phyloP scores from a whole-genome alignment of 2,113 vertebrate species.

The Haemorhous mexicanus region DNA sequence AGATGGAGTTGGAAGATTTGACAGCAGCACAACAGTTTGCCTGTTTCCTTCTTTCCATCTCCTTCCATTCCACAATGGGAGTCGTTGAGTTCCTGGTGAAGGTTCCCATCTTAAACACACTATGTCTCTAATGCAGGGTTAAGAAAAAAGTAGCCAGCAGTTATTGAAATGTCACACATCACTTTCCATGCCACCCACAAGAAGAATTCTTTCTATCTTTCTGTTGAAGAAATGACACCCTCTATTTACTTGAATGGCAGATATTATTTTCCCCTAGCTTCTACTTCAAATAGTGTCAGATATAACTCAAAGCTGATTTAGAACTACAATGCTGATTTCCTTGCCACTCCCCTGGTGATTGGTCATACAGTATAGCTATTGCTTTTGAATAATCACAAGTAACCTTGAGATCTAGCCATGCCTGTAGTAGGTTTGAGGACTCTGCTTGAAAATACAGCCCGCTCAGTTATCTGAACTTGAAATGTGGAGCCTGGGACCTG shows the following conservation, averaged over 20 bases:
- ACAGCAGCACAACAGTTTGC: not conserved
- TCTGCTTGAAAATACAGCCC: not conserved
- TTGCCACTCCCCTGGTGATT: not conserved
- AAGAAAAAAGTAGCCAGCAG: not conserved
- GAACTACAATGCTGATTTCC: not conserved
- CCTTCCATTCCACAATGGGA: not conserved
- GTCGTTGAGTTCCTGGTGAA: not conserved
- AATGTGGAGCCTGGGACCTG: not conserved
- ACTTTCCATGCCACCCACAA: not conserved
- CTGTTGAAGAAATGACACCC: not conserved
- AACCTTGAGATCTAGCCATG: not conserved
- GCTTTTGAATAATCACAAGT: not conserved
- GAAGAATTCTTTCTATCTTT: not conserved
- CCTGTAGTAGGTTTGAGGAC: not conserved
- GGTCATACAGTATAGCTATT: not conserved
- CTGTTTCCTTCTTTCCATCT: not conserved
- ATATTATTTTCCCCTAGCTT: not conserved
- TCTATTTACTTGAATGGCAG: not conserved
- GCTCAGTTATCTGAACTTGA: not conserved
- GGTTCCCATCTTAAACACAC: not conserved
- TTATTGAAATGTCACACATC: not conserved
- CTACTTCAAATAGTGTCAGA: not conserved
- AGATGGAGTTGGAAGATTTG: not conserved
- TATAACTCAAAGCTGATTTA: not conserved
- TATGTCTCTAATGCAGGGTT: not conserved